These are phyloP conservation scores for Rutpela maculata DNA, from an alignment of 2,888 invertebrate genomes.

Conservation along the genomic window DNA sequence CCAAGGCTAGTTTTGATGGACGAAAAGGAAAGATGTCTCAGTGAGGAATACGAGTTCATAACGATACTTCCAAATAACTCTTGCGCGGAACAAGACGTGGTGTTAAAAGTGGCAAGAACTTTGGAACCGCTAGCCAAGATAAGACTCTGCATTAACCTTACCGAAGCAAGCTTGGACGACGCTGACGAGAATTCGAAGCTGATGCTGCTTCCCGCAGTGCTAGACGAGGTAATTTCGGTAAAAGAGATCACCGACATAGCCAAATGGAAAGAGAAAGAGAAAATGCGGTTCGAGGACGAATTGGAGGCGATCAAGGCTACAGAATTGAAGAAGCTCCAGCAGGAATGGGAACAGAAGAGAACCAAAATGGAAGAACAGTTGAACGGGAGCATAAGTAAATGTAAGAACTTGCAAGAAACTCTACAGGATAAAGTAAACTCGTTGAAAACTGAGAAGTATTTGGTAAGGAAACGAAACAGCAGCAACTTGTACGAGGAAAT, in stretches of 20 bases:
- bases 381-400: constrained; percentile 77
- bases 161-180: constrained; percentile 45
- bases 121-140: constrained; percentile 63
- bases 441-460: constrained; percentile 57
- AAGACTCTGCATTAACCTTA: constrained; percentile 59
- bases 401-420: constrained; percentile 78
- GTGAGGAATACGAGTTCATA: constrained; percentile 61
- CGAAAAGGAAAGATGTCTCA: constrained; percentile 60
- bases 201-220: constrained; percentile 62
- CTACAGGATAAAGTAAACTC: constrained; percentile 76
- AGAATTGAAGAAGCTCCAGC: constrained; percentile 55
- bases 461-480: constrained; percentile 55
- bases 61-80: constrained; percentile 45
- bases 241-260: constrained; percentile 82
- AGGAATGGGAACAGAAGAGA: constrained; percentile 77
- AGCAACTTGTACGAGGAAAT: constrained; percentile 60
- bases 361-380: constrained; percentile 78
- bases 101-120: constrained; percentile 56
- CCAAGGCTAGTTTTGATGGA: constrained; percentile 65
- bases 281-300: constrained; percentile 79
- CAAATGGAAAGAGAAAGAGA: constrained; percentile 84
- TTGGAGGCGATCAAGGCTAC: constrained; percentile 68
- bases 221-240: constrained; percentile 72
- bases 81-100: constrained; percentile 57
- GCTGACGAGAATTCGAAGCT: constrained; percentile 53